Evolutionary conservation across 2,113 vertebrate genomes (phyloP), one percentile per base, ranked within the genome.

Genomic region (Gopherus evgoodei): DNA sequence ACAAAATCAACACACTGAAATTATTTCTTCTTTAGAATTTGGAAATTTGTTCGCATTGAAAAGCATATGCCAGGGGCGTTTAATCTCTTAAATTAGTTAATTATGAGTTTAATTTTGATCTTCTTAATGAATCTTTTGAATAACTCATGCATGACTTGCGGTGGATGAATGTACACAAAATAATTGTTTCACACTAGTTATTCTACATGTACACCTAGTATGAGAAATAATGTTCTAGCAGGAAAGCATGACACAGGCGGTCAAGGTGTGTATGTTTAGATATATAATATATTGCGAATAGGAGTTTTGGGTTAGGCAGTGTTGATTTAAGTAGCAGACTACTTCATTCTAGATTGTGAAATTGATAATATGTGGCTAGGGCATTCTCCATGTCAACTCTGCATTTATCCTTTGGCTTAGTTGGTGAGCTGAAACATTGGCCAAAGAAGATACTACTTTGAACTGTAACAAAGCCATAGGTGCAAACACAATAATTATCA

Each of bases 321-420:
- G 80, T 62, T 44, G 19, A 13, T 72, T 86, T 93, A 84, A 49
- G 88, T 87, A 17, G 24, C 27, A 11, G 11, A 19, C 87, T 17
- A 54, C 84, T 91, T 84, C 44, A 0, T 24, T 81, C 87, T 57
- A 59, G 57, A 59, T 29, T 59, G 25, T 59, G 57, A 59, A 27
- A 59, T 59, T 59, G 57, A 59, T 59, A 13, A 59, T 59, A 59
- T 59, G 57, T 29, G 57, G 25, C 25, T 29, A 59, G 57, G 27
- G 24, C 81, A 31, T 86, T 94, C 83, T 93, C 90, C 90, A 94
- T 95, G 87, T 92, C 90, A 95, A 94, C 86, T 8, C 90, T 44
- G 50, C 84, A 38, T 83, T 86, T 94, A 54, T 29, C 52, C 47
- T 83, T 38, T 89, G 81, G 81, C 38, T 49, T 83, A 56, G 22